phyloP scores from a whole-genome alignment of 2,113 vertebrate species.

The Oncorhynchus kisutch region DNA sequence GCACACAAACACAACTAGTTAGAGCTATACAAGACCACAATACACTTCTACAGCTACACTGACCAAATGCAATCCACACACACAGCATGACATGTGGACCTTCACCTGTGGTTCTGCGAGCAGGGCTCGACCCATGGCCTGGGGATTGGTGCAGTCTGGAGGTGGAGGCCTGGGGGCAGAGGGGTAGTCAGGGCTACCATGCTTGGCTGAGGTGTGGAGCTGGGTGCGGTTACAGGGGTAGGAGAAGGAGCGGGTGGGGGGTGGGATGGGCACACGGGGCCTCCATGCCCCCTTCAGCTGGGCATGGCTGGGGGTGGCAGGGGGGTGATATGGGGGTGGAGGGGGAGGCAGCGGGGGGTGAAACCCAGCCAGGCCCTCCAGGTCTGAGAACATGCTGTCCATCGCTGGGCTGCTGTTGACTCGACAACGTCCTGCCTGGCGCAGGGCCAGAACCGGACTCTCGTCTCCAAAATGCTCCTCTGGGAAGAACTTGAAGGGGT shows the following conservation, averaged over 20 bases:
- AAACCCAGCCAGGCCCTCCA: conserved; percentile 93
- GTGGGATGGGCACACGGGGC: conserved; percentile 85
- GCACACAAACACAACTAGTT: conserved; percentile 10
- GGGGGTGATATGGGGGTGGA: conserved; percentile 92
- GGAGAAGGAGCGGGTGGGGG: conserved; percentile 95
- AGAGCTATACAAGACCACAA: background rate
- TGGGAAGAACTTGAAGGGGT: conserved; percentile 98
- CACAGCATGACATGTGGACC: background rate
- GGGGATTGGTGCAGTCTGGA: conserved; percentile 88
- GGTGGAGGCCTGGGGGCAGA: conserved; percentile 80
- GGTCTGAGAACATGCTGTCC: conserved; percentile 94
- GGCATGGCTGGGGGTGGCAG: conserved; percentile 82
- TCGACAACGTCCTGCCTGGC: conserved; percentile 87
- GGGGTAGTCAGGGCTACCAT: conserved; percentile 80
- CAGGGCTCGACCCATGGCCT: conserved; percentile 74
- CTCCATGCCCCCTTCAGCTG: conserved; percentile 93
- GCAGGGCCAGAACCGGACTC: conserved; percentile 90
- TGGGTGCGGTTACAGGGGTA: conserved; percentile 93
- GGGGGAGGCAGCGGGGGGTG: conserved; percentile 93
- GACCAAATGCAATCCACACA: background rate
- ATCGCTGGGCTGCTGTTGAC: conserved; percentile 92
- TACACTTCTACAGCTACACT: background rate
- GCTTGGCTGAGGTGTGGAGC: conserved; percentile 75
- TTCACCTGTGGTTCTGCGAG: conserved; percentile 84
- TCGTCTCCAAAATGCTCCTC: conserved; percentile 97